phyloP scores from a whole-genome alignment of 2,888 invertebrate genomes.

The Drosophila ezoana region DNA sequence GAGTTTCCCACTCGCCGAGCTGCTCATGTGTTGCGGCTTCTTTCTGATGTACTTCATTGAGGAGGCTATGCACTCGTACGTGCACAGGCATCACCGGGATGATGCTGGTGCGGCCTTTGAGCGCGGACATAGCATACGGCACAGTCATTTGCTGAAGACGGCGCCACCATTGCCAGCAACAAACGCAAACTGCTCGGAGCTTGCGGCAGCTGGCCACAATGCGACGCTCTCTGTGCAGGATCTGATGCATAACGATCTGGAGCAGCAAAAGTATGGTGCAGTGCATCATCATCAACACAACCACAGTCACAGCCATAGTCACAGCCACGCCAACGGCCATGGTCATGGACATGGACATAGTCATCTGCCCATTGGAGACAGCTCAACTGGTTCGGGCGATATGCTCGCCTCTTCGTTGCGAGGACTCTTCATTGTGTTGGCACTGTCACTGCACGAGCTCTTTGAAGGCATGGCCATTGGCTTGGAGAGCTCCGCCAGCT shows the following conservation, averaged over 20 bases:
- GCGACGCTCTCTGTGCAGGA: slow-evolving; percentile 71
- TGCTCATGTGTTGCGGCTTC: slow-evolving; percentile 91
- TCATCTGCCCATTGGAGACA: slow-evolving; percentile 71
- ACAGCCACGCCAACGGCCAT: slow-evolving; percentile 46
- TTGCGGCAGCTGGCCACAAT: slow-evolving; percentile 31
- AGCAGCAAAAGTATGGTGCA: slow-evolving; percentile 66
- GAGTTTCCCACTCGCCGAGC: slow-evolving; percentile 88
- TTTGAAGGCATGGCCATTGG: slow-evolving; percentile 95
- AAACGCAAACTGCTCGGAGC: slow-evolving; percentile 13
- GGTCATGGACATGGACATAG: slow-evolving; percentile 59
- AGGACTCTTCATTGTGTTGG: slow-evolving; percentile 91
- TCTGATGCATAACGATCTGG: slow-evolving; percentile 71
- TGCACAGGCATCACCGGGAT: slow-evolving; percentile 86
- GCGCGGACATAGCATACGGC: slow-evolving; percentile 82
- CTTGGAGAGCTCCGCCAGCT: slow-evolving; percentile 87
- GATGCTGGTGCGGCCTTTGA: slow-evolving; percentile 81
- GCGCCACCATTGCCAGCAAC: slow-evolving; percentile 2
- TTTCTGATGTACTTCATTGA: slow-evolving; percentile 92
- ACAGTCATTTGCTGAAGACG: slow-evolving; percentile 79
- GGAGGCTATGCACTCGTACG: slow-evolving; percentile 90
- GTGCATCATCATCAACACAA: slow-evolving; percentile 57
- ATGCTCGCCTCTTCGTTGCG: slow-evolving; percentile 86
- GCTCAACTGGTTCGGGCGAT: slow-evolving; percentile 81
- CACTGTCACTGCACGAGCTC: slow-evolving; percentile 93
- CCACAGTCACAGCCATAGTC: slow-evolving; percentile 34